A percentile compares a stretch with the other conserved stretches of the same genome.
Evolutionary conservation across 2,797 vertebrate species (phyloP).

Genomic region (Hephaestus fuliginosus): DNA sequence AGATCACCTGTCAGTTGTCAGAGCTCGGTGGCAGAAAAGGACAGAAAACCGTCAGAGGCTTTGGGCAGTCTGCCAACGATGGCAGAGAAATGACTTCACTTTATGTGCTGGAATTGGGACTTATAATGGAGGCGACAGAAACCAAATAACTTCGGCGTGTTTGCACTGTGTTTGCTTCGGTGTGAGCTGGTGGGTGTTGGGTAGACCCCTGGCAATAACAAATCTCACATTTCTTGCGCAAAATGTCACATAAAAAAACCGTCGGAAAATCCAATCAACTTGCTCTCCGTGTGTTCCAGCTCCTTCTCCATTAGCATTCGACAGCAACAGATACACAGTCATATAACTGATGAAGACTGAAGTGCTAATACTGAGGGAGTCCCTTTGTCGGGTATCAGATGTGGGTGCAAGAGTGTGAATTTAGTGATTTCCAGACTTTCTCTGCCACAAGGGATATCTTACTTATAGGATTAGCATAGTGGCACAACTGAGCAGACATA

Average conservation of each 20-base stretch:
- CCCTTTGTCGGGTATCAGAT: constrained; percentile 46
- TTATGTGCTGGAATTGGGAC: constrained; percentile 59
- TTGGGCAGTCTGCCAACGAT: constrained; percentile 62
- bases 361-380: constrained; percentile 31
- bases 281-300: constrained; percentile 8
- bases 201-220: constrained; percentile 33
- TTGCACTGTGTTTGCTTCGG: constrained; percentile 39
- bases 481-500: constrained; percentile 45
- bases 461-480: constrained; percentile 63
- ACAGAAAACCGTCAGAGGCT: constrained; percentile 67
- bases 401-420: constrained; percentile 33
- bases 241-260: constrained; percentile 6
- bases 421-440: constrained; percentile 54
- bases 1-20: constrained; percentile 83
- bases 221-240: constrained; percentile 23
- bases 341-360: constrained; percentile 9
- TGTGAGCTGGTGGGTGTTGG: constrained; percentile 39
- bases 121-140: constrained; percentile 62
- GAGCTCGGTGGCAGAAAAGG: constrained; percentile 67
- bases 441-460: constrained; percentile 50
- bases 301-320: constrained; percentile 36
- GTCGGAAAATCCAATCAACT: constrained; percentile 25
- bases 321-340: constrained; percentile 29
- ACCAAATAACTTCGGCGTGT: constrained; percentile 61
- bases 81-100: constrained; percentile 72